Base-by-base conservation (phyloP, 2,888 invertebrate species). In the Leptopilina drosophilae region DNA sequence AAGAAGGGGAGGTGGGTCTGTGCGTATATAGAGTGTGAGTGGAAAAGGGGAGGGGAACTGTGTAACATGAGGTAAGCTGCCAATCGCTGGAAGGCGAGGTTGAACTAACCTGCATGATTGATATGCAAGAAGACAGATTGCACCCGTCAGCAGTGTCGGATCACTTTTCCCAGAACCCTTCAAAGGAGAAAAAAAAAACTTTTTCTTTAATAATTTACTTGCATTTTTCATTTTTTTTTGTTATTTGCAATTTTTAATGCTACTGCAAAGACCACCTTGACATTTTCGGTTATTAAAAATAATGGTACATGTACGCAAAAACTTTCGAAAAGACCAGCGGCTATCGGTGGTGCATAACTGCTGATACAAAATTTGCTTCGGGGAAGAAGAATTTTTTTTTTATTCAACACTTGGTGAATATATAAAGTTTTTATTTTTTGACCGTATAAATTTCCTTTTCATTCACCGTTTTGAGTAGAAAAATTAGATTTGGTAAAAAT, bases 101-200 rank as follows among this genome's bases (percentile, higher is more conserved):
- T 56, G 73, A 53, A 69, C 59, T 53, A 56, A 49, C 73, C 33
- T 73, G 73, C 56, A 33, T 73, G 73, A 73, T 73, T 73, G 73
- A 73, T 73, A 73, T 73, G 73, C 73, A 73, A 56, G 73, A 56
- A 73, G 73, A 73, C 73, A 73, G 73, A 73, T 73, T 73, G 73
- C 73, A 69, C 53, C 69, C 69, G 53, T 26, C 53, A 73, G 33
- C 73, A 73, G 73, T 73, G 56, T 26, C 73, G 73, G 73, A 73
- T 73, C 56, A 14, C 33, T 8, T 73, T 53, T 56, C n/a, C n/a
- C 53, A 33, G 33, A 26, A n/a, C n/a, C 73, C 73, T 73, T 73
- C 14, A 49, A 73, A 56, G 1, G 20, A 20, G 20, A 20, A 49
- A 49, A 49, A 49, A 49, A 49, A 49, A 49, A 49, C 2, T 40